These are phyloP conservation scores for Lithophane leautieri DNA, from an alignment of 2,888 invertebrate species.

Conservation along the genomic window DNA sequence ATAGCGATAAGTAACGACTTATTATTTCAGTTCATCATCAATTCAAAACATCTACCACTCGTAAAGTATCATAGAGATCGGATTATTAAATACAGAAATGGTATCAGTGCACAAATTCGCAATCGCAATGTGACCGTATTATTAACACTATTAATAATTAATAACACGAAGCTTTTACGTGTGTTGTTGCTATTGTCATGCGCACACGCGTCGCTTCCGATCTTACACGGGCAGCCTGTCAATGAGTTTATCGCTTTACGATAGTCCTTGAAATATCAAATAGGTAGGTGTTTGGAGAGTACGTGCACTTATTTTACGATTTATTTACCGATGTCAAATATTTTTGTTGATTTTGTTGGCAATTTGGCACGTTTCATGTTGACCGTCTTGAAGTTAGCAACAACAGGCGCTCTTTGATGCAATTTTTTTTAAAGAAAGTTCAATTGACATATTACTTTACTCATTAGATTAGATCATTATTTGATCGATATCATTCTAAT, in stretches of 20 bases:
- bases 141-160: slow-evolving; percentile 64
- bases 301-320: slow-evolving; percentile 70
- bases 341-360: slow-evolving; percentile 1
- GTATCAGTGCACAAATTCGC: slow-evolving; percentile 59
- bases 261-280: slow-evolving; percentile 72
- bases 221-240: slow-evolving; percentile 69
- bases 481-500: neutral
- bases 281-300: slow-evolving; percentile 67
- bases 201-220: slow-evolving; percentile 68
- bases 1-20: neutral
- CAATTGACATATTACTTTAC: neutral
- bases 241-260: slow-evolving; percentile 73
- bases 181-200: slow-evolving; percentile 70
- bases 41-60: slow-evolving; percentile 31
- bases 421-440: neutral
- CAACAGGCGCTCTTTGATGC: neutral
- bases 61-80: slow-evolving; percentile 39
- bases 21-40: slow-evolving; percentile 2
- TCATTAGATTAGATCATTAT: neutral
- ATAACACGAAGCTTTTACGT: slow-evolving; percentile 66
- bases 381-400: neutral
- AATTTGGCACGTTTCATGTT: neutral
- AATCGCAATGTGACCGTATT: slow-evolving; percentile 59
- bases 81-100: slow-evolving; percentile 51
- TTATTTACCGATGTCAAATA: slow-evolving; percentile 36